Conservation (phyloP, 2,888 invertebrate genomes). For the Merodon equestris region DNA sequence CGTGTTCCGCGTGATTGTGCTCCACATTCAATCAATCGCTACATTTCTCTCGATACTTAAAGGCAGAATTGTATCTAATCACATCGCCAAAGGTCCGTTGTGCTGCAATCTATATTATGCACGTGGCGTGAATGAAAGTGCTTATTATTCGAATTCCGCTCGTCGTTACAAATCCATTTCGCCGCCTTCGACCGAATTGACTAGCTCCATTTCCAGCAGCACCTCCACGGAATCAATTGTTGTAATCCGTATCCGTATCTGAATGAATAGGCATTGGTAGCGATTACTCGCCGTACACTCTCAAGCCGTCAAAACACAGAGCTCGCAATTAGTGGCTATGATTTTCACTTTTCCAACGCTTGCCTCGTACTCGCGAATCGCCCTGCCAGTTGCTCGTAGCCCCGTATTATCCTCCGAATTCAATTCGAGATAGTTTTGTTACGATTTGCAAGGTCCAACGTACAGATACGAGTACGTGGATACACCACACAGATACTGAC, state of each 20-base stretch:
- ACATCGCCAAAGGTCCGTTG: too few species aligned
- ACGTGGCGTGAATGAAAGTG: conserved; percentile 36
- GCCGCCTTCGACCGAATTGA: conserved; percentile 16
- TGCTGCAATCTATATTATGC: too few species aligned
- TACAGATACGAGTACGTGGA: too few species aligned
- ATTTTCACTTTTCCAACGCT: conserved; percentile 51
- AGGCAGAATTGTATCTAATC: too few species aligned
- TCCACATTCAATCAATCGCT: not conserved
- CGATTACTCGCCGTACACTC: conserved; percentile 38
- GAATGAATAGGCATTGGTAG: conserved; percentile 41
- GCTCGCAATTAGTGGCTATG: conserved; percentile 49
- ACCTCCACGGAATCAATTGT: conserved; percentile 31
- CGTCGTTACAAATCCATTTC: conserved; percentile 46
- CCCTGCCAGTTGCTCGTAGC: conserved; percentile 3
- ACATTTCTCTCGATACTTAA: too few species aligned
- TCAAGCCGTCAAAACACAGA: conserved; percentile 48
- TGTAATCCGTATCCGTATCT: conserved; percentile 19
- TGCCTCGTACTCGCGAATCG: not conserved
- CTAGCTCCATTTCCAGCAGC: not conserved
- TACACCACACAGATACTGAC: not conserved
- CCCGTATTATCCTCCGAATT: conserved; percentile 25
- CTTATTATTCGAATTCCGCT: conserved; percentile 47
- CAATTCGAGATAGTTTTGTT: conserved; percentile 1
- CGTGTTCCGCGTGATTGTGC: not conserved
- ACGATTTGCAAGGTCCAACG: too few species aligned